Percentiles rank a stretch among this genome's conserved stretches.
phyloP scores from a whole-genome alignment of 2,797 vertebrate species.

The Galaxias olidus region DNA sequence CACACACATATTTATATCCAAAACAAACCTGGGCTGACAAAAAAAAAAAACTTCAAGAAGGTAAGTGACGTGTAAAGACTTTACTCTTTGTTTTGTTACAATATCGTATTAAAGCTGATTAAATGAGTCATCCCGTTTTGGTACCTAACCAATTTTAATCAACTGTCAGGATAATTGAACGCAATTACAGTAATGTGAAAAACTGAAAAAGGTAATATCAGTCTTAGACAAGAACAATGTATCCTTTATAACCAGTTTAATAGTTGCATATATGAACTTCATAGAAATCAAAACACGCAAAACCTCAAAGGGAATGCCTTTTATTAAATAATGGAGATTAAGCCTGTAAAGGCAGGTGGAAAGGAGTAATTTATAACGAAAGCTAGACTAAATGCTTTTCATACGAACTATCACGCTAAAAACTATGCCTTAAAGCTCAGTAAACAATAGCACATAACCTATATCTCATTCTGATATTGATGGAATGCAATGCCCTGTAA shows the following conservation, averaged over 20 bases:
- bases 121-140: slow-evolving; percentile 40
- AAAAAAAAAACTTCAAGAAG: slow-evolving; percentile 3
- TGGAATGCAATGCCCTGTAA: slow-evolving; percentile 59
- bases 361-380: neutral
- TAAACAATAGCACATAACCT: slow-evolving; percentile 15
- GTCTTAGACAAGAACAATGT: slow-evolving; percentile 59
- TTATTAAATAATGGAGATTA: neutral
- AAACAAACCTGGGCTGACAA: too few relatives aligned
- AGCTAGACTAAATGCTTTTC: neutral
- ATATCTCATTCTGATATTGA: slow-evolving; percentile 52
- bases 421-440: slow-evolving; percentile 2
- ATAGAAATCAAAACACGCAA: slow-evolving; percentile 46
- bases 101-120: slow-evolving; percentile 22
- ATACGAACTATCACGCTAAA: neutral
- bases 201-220: slow-evolving; percentile 54
- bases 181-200: slow-evolving; percentile 71
- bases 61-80: neutral
- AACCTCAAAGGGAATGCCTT: slow-evolving; percentile 4
- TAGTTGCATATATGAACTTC: slow-evolving; percentile 70
- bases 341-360: neutral
- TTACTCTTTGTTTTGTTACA: neutral
- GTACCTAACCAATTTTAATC: slow-evolving; percentile 63
- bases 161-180: slow-evolving; percentile 68
- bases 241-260: slow-evolving; percentile 55
- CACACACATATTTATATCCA: neutral